These are phyloP conservation scores for Diabrotica virgifera DNA, from an alignment of 1,140 invertebrate species.

Conservation along the genomic window DNA sequence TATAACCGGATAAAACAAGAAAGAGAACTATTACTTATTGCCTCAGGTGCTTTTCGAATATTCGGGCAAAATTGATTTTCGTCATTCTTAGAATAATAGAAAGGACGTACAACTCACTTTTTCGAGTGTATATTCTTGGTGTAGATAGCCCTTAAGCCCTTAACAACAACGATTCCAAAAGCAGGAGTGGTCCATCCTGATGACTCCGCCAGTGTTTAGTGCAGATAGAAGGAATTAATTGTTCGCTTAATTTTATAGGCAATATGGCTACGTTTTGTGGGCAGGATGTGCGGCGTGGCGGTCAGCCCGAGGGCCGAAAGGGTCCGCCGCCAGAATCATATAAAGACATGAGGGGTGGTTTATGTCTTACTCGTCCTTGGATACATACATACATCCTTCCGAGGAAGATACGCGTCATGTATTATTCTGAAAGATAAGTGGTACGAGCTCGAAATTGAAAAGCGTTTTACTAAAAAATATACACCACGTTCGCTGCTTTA, in stretches of 20 bases:
- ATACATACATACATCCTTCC: not conserved
- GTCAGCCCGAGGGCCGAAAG: not conserved
- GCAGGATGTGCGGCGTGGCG: not conserved
- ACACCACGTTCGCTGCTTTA: too few species aligned
- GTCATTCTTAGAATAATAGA: too few species aligned
- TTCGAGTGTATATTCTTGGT: not conserved
- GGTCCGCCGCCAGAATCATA: not conserved
- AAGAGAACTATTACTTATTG: too few species aligned
- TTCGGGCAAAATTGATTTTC: too few species aligned
- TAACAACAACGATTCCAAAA: not conserved
- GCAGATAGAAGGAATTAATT: slow-evolving; percentile 2
- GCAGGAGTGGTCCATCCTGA: not conserved
- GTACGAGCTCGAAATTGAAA: not conserved
- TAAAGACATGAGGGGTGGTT: not conserved
- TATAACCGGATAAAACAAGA: too few species aligned
- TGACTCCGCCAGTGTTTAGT: not conserved
- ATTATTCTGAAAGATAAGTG: not conserved
- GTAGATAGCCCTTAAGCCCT: not conserved
- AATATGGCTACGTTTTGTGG: not conserved
- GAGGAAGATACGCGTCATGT: not conserved
- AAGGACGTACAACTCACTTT: too few species aligned
- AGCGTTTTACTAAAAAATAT: too few species aligned
- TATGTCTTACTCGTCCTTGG: not conserved
- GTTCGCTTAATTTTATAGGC: slow-evolving; percentile 1
- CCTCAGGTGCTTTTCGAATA: too few species aligned